These are phyloP conservation scores for Drosophila trapezifrons DNA, from an alignment of 1,140 invertebrate species.

Conservation along the genomic window DNA sequence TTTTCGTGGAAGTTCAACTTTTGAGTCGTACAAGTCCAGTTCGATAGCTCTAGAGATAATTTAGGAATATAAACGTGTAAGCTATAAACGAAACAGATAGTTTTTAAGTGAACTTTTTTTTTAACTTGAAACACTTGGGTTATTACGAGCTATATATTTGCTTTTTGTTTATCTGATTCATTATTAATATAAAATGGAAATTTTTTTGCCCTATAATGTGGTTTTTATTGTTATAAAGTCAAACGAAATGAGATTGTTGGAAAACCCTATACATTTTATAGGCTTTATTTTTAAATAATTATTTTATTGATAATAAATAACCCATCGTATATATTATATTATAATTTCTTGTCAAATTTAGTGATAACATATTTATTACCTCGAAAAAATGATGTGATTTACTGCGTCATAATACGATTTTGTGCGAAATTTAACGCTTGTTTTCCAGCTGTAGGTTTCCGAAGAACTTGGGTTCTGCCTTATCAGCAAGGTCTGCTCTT, in stretches of 20 bases:
- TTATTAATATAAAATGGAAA: no score
- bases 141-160: background rate
- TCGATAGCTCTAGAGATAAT: conserved; percentile 8
- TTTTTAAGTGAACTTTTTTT: background rate
- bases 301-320: background rate
- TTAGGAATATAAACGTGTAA: conserved; percentile 7
- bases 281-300: background rate
- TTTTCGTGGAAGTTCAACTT: conserved; percentile 15
- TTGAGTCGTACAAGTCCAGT: conserved; percentile 4
- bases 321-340: conserved; percentile 1
- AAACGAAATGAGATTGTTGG: no score
- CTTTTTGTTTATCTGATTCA: background rate
- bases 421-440: background rate
- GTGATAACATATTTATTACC: conserved; percentile 14
- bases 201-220: no score
- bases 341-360: conserved; percentile 7
- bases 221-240: no score
- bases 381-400: background rate
- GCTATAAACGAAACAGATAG: background rate
- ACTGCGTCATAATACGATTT: conserved; percentile 5
- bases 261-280: no score
- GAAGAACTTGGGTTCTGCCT: conserved; percentile 24
- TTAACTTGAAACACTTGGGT: background rate
- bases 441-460: conserved; percentile 2
- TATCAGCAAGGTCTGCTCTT: conserved; percentile 35